Conservation (phyloP, 2,797 vertebrate species). For the Malurus splendens region DNA sequence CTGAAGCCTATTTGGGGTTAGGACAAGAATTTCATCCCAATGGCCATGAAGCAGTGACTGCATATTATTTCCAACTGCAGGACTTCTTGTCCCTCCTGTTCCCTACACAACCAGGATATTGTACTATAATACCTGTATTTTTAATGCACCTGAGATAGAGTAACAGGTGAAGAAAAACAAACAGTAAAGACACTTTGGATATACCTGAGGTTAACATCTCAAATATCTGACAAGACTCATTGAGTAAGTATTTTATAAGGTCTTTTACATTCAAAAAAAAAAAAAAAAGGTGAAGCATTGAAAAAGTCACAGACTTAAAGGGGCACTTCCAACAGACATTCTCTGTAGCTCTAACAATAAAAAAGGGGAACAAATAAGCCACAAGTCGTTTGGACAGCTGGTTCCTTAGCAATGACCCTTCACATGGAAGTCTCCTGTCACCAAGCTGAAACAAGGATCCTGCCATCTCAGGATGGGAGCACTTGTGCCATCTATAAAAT, state of each 20-base stretch:
- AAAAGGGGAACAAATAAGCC: not conserved
- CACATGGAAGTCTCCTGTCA: not conserved
- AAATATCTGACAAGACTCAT: not conserved
- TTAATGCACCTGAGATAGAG: not conserved
- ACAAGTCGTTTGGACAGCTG: not conserved
- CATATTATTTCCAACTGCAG: not conserved
- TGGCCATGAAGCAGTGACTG: not conserved
- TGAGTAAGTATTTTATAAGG: not conserved
- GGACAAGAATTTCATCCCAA: not conserved
- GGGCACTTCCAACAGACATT: not conserved
- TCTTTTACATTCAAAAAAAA: not conserved
- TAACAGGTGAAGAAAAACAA: not conserved
- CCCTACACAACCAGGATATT: not conserved
- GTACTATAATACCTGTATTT: not conserved
- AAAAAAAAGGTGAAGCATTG: not conserved
- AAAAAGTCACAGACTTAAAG: not conserved
- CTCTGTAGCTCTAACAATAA: not conserved
- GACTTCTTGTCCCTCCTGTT: not conserved
- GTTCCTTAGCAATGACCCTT: not conserved
- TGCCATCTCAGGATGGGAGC: not conserved
- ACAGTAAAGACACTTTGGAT: not conserved
- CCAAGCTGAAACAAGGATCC: not conserved
- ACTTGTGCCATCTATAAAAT: not conserved
- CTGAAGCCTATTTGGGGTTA: not conserved
- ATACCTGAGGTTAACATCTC: not conserved